These are phyloP conservation scores for Natrix natrix DNA, from an alignment of 2,797 vertebrate species.

Conservation along the genomic window DNA sequence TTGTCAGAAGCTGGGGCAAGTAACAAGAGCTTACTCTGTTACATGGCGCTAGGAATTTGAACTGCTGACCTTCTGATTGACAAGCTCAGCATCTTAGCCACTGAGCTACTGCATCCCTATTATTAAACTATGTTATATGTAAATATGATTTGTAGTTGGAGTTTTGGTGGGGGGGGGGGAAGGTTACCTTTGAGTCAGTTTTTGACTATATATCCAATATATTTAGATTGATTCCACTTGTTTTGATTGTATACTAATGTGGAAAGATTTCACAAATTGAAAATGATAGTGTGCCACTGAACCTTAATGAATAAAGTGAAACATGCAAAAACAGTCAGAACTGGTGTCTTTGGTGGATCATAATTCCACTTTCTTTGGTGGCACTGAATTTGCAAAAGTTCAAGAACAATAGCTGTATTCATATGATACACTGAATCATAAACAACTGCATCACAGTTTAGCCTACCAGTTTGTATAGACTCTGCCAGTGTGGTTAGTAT, in stretches of 20 bases:
- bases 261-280: background rate
- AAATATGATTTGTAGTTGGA: background rate
- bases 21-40: too few species aligned
- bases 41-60: too few species aligned
- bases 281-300: background rate
- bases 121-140: background rate
- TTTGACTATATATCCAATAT: background rate
- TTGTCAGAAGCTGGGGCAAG: too few species aligned
- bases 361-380: background rate
- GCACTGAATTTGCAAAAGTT: background rate
- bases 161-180: background rate
- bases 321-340: background rate
- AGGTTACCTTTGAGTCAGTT: background rate
- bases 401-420: background rate
- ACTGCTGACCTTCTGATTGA: too few species aligned
- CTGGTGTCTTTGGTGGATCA: background rate
- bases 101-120: background rate
- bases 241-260: background rate
- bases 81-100: too few species aligned
- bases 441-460: background rate
- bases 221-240: background rate
- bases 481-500: background rate
- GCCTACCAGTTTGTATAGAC: background rate
- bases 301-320: background rate
- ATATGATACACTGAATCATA: background rate